Base-by-base conservation (phyloP, 2,113 vertebrate species). In the Sphyrna mokarran region DNA sequence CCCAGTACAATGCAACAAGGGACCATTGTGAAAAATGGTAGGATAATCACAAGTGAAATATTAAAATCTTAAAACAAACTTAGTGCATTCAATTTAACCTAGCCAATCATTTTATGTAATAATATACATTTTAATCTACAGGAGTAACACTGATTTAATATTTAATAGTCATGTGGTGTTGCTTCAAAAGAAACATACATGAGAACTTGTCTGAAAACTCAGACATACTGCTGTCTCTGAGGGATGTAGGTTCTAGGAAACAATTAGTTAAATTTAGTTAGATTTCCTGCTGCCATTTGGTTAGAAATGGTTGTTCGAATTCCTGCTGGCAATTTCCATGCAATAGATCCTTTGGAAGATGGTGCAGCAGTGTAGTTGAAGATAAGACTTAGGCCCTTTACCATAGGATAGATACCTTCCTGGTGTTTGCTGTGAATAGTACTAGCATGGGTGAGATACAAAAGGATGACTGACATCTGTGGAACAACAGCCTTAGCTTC, bases 1-100 rank as follows among this genome's bases (percentile, higher is more conserved):
- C 37, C 69, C 94, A 76, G 40, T 72, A 48, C 66, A 72, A 69
- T 70, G 43, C 94, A 72, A 95, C 94, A 95, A 72, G 94, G 94
- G 94, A 95, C 94, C 94, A 95, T 48, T 43, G 23, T 72, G 69
- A 95, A 95, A 95, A 95, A 95, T 26, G 94, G 94, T 95, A 95
- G 69, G 68, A 70, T 26, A 69, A 10, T 48, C 37, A 14, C 69
- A 76, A 70, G 43, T 37, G 23, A 70, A 43, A 29, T 23, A 48
- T 72, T n/a, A 70, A 23, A 58, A 72, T 76, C 22, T 72, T 14
- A 23, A 48, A 43, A 54, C 33, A 70, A 72, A 11, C 26, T 61
- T 72, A 26, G 72, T 70, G 40, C 68, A 95, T 23, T 20, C 93
- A 29, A 40, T 95, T 95, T 11, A 95, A 54, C 3, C 29, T n/a